Evolutionary conservation across 1,140 invertebrate species (phyloP).

Genomic region (Drosophila malerkotliana): DNA sequence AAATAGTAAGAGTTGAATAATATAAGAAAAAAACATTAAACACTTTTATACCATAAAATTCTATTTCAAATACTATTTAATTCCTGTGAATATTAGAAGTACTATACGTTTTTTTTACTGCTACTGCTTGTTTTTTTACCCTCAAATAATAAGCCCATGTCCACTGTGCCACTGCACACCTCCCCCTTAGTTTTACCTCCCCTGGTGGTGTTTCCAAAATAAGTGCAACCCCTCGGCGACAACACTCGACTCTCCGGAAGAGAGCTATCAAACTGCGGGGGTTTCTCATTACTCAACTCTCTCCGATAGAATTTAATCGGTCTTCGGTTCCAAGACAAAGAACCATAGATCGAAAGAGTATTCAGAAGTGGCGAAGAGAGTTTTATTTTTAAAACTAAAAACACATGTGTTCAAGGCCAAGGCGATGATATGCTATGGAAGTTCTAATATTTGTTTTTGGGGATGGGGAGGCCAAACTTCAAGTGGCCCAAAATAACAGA

Average conservation of each 20-base stretch:
- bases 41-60: no score
- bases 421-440: constrained; percentile 5
- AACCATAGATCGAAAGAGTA: neutral
- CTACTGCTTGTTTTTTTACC: no score
- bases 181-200: constrained; percentile 8
- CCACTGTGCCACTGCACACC: constrained; percentile 25
- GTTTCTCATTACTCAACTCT: constrained; percentile 3
- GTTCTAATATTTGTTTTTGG: neutral
- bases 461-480: constrained; percentile 14
- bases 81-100: no score
- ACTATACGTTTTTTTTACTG: no score
- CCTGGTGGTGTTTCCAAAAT: constrained; percentile 47
- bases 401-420: constrained; percentile 42
- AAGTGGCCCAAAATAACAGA: constrained; percentile 26
- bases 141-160: no score
- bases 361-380: neutral
- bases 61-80: no score
- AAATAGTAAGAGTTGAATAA: neutral
- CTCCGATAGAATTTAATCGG: constrained; percentile 48
- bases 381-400: constrained; percentile 53
- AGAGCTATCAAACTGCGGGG: constrained; percentile 28
- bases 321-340: neutral
- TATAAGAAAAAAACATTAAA: no score
- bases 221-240: constrained; percentile 58
- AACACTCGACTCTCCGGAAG: constrained; percentile 18